These are phyloP conservation scores for Sylvilagus bachmani DNA, from an alignment of 2,113 vertebrate species.

Conservation along the genomic window DNA sequence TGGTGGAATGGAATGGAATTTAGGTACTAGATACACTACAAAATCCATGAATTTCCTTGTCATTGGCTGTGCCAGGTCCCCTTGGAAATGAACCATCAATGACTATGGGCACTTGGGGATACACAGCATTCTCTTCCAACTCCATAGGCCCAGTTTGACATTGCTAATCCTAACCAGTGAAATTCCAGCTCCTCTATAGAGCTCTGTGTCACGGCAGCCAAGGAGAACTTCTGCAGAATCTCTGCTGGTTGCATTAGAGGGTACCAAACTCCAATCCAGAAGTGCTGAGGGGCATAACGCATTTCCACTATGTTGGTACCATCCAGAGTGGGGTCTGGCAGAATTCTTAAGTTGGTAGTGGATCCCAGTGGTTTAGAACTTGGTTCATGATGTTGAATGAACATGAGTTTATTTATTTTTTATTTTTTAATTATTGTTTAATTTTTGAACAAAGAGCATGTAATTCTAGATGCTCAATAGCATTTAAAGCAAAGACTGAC, in stretches of 20 bases:
- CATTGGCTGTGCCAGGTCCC: too few relatives aligned
- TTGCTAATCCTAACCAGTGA: not conserved
- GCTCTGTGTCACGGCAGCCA: not conserved
- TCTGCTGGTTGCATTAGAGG: not conserved
- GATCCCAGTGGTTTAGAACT: too few relatives aligned
- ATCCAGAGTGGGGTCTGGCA: rapidly evolving
- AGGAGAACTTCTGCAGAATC: not conserved
- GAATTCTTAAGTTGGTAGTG: not conserved
- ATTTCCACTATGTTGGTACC: too few relatives aligned
- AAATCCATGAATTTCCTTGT: not conserved
- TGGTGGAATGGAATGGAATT: not conserved
- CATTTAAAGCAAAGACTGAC: not conserved
- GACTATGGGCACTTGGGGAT: not conserved
- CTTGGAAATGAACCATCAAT: not conserved
- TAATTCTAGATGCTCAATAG: not conserved
- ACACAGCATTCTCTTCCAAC: not conserved
- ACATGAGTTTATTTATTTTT: not conserved
- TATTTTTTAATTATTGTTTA: not conserved
- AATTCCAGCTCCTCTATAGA: not conserved
- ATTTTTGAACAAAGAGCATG: not conserved
- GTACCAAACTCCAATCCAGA: not conserved
- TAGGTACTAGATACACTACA: not conserved
- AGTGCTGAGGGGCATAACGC: rapidly evolving
- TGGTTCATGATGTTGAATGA: not conserved
- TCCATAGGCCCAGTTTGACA: not conserved